Base-by-base conservation (phyloP, 2,113 vertebrate genomes). In the Suricata suricatta region DNA sequence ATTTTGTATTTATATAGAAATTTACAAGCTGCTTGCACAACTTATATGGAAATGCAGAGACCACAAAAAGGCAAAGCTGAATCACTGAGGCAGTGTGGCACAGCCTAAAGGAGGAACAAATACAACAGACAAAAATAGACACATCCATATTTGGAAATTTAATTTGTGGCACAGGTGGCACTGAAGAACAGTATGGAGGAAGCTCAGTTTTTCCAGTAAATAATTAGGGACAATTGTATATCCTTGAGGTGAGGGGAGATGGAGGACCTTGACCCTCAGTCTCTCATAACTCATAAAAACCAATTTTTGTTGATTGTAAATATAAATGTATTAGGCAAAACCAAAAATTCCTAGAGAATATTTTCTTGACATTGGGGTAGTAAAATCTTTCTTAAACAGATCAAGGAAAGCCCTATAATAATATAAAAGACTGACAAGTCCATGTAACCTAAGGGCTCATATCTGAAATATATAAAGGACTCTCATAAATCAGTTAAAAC, bases 1-100 rank as follows among this genome's bases (percentile, higher is more conserved):
- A 69, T 79, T 93, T 88, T 88, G 47, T 74, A 54, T 88, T 76
- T 88, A 3, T 72, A 19, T 83, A 35, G 57, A 93, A 93, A 88
- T 69, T 93, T 80, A 84, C 19, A 69, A 79, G 60, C 38, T 89
- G 79, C 52, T 63, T 89, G 33, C 85, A 69, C 1, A 90, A 90
- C 68, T 89, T 69, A 63, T 23, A 84, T 9, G 1, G 29, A 93
- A 93, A 80, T 90, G 16, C 41, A 72, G 41, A 95, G 41, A 84
- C 47, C 11, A 83, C 88, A 16, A 81, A 93, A 3, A 68, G 35
- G 47, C 35, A 93, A 69, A 89, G 41, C 31, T 69, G 25, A 7
- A 33, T 50, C 66, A 84, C 33, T 19, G 60, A 84, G 38, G 68
- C 5, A 83, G 29, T 77, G 52, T 57, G 83, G n/a, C 47, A 47